These are phyloP conservation scores for Anarsia innoxiella DNA, from an alignment of 2,888 invertebrate species.

Conservation along the genomic window DNA sequence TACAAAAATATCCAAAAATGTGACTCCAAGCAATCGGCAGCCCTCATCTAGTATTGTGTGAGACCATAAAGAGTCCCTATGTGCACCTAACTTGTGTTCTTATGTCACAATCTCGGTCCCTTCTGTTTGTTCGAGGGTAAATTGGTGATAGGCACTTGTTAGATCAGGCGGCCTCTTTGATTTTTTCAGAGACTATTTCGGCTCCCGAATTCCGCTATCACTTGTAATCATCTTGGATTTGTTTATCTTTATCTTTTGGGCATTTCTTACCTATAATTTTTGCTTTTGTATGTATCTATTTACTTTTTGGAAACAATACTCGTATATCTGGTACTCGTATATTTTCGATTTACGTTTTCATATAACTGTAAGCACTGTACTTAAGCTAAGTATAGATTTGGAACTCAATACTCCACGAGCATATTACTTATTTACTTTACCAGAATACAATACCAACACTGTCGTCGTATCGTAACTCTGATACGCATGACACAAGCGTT, in stretches of 20 bases:
- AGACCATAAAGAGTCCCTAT: constrained; percentile 30
- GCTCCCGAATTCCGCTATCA: constrained; percentile 7
- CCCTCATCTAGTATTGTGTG: not conserved
- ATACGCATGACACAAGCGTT: not conserved
- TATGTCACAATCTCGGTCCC: constrained; percentile 22
- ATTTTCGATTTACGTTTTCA: no score
- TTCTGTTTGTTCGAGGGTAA: constrained; percentile 20
- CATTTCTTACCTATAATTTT: no score
- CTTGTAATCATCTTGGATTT: constrained; percentile 10
- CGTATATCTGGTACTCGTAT: no score
- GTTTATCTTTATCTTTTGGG: constrained; percentile 4
- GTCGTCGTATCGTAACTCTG: not conserved
- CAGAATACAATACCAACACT: not conserved
- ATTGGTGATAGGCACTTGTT: constrained; percentile 21
- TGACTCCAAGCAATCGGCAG: not conserved
- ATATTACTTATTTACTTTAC: not conserved
- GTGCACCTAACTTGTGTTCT: constrained; percentile 23
- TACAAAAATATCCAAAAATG: no score
- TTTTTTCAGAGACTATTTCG: constrained; percentile 17
- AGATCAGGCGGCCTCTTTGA: constrained; percentile 20
- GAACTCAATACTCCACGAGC: no score
- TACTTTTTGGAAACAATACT: not conserved
- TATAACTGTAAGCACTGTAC: no score
- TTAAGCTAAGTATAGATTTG: no score
- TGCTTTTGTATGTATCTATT: no score